Conservation (phyloP, 2,113 vertebrate species). For the Pantherophis guttatus region DNA sequence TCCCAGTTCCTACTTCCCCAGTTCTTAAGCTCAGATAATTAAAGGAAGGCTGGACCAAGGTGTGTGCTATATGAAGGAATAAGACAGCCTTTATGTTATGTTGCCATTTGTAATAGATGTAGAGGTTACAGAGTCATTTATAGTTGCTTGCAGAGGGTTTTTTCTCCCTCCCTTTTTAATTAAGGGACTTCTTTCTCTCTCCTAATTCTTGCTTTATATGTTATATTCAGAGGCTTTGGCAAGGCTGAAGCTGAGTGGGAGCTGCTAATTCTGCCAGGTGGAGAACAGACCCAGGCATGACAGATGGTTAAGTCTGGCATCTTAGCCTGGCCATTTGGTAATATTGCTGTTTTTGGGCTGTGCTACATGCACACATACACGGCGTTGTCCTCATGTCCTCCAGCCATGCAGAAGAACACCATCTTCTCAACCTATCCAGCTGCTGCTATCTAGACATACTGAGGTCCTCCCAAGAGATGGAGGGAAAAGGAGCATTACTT, state of each 20-base stretch:
- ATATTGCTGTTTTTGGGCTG: slow-evolving; percentile 10
- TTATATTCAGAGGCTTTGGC: neutral
- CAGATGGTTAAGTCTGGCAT: slow-evolving; percentile 33
- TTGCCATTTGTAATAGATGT: neutral
- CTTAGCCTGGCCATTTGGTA: slow-evolving; percentile 26
- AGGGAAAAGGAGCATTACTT: neutral
- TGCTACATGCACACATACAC: neutral
- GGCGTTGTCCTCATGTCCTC: neutral
- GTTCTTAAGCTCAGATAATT: neutral
- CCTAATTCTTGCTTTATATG: neutral
- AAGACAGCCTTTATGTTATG: neutral
- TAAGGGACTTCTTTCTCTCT: neutral
- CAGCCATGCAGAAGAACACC: slow-evolving; percentile 17
- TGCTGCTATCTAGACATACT: slow-evolving; percentile 4
- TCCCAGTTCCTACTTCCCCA: neutral
- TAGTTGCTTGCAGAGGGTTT: neutral
- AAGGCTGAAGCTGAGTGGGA: neutral
- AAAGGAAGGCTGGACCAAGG: neutral
- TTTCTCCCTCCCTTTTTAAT: neutral
- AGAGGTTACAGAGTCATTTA: neutral
- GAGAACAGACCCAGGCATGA: slow-evolving; percentile 14
- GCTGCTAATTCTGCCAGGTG: neutral
- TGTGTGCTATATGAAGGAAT: neutral
- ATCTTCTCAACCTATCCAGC: neutral
- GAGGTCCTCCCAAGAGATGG: neutral